phyloP scores from a whole-genome alignment of 2,888 invertebrate genomes.

The Tinea semifulvella region DNA sequence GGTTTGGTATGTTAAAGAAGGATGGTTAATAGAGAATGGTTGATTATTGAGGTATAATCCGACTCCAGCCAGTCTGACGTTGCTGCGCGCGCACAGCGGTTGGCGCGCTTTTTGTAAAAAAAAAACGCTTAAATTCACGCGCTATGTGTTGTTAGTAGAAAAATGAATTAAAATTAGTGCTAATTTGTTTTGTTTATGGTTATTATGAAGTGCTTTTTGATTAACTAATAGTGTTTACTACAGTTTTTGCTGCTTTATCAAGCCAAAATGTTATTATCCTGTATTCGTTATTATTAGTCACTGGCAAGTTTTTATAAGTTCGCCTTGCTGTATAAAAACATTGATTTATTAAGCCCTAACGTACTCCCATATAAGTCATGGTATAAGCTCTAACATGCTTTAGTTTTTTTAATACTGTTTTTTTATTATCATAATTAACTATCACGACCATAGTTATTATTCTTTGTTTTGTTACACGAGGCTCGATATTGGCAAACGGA shows the following conservation, averaged over 20 bases:
- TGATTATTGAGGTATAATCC: conserved; percentile 18
- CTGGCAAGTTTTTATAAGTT: conserved; percentile 2
- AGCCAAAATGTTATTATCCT: conserved; percentile 10
- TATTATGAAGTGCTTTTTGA: background rate
- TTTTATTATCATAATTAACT: no score
- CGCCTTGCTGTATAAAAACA: conserved; percentile 5
- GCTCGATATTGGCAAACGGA: no score
- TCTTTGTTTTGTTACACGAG: no score
- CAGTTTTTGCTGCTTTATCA: no score
- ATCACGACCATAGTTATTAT: no score
- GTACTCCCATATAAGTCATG: background rate
- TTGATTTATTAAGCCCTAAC: conserved; percentile 7
- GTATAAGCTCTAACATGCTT: no score
- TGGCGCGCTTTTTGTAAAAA: conserved; percentile 35
- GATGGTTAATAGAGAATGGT: conserved; percentile 35
- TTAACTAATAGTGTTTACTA: no score
- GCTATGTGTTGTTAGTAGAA: conserved; percentile 23
- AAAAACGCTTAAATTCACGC: conserved; percentile 40
- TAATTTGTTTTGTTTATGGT: conserved; percentile 25
- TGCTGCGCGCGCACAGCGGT: conserved; percentile 52
- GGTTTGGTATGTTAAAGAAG: conserved; percentile 33
- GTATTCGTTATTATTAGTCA: conserved; percentile 7
- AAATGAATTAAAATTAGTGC: conserved; percentile 14
- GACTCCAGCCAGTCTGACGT: conserved; percentile 59
- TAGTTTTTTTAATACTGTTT: no score